Evolutionary conservation across 2,888 invertebrate genomes (phyloP), one percentile per base, ranked within the genome.

Genomic region (Proisotoma minuta): DNA sequence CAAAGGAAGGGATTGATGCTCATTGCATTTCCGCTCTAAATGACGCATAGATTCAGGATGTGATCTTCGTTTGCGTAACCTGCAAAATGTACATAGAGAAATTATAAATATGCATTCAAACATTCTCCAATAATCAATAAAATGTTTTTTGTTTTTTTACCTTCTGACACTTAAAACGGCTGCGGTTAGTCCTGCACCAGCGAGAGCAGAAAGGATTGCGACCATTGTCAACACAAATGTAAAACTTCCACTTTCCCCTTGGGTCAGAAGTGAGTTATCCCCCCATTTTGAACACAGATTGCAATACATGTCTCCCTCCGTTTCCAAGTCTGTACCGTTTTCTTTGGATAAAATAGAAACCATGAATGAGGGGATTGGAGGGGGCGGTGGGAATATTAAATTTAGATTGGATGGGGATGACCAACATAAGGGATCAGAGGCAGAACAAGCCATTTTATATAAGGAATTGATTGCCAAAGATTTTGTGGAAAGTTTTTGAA

Each of bases 171-270:
- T 65, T 15, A 70, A 51, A 52, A 67, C 52, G 5, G 60, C 63
- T 8, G 69, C 68, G 12, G 68, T 73, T 23, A 73, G 57, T 27
- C 68, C 69, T n/a, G 69, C 69, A 27, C 73, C 73, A 5, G 64
- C 59, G 8, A 70, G 60, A 1, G 71, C 73, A 39, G 71, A 71
- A n/a, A 70, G 49, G 47, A 71, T 34, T 24, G 71, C 73, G 54
- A 73, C 73, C 53, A 71, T 68, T 39, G 70, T 56, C 40, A 73
- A 59, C n/a, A 71, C 63, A 26, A 70, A 64, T 40, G 68, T 73
- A 18, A 73, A 60, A 34, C 63, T 63, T 10, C n/a, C 26, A 3
- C 24, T 47, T 26, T 23, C 10, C 23, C 39, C 43, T 22, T 57
- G 48, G 47, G 62, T 28, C n/a, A 60, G 27, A 5, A 59, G 59